phyloP scores from a whole-genome alignment of 2,797 vertebrate species.

The Poecilia velifera region DNA sequence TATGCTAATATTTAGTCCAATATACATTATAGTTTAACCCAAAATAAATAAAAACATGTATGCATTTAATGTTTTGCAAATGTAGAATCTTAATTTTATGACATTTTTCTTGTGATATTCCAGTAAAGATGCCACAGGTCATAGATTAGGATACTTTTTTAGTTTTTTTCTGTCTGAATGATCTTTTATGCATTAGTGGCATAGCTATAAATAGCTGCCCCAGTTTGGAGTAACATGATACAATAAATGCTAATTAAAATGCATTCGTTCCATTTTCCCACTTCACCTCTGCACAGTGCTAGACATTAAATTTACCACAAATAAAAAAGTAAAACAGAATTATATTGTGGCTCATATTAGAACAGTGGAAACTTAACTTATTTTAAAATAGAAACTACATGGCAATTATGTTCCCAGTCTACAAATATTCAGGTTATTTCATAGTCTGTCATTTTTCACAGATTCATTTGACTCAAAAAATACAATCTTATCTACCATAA shows the following conservation, averaged over 20 bases:
- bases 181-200: constrained; percentile 69
- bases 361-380: not conserved
- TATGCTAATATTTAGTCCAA: not conserved
- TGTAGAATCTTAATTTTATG: not conserved
- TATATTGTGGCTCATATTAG: not conserved
- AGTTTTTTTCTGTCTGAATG: constrained; percentile 41
- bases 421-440: not conserved
- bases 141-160: constrained; percentile 9
- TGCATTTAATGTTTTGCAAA: not conserved
- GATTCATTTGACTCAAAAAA: not conserved
- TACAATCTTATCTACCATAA: not conserved
- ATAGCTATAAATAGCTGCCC: constrained; percentile 73
- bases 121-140: constrained; percentile 18
- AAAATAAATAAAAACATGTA: not conserved
- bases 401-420: not conserved
- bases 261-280: constrained; percentile 50
- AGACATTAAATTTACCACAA: constrained; percentile 15
- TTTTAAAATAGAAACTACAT: not conserved
- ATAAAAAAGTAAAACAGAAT: not conserved
- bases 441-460: not conserved
- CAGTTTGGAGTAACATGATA: constrained; percentile 64
- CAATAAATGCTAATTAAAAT: constrained; percentile 66
- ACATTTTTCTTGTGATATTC: not conserved
- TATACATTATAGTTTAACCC: not conserved
- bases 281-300: constrained; percentile 19